Evolutionary conservation across 2,888 invertebrate genomes (phyloP).

Genomic region (Drosophila sordidula): DNA sequence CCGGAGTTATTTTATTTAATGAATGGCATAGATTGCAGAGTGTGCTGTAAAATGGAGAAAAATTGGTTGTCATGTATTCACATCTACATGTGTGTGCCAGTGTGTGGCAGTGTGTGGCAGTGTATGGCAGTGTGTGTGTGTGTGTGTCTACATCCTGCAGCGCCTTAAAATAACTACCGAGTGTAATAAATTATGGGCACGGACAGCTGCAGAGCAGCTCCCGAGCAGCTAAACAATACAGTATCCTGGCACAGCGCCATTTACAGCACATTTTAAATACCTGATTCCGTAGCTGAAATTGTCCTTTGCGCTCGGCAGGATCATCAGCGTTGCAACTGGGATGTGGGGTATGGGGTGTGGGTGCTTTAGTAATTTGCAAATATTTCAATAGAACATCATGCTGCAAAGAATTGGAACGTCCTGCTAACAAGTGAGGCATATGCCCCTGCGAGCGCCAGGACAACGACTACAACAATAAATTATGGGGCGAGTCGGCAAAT

Average conservation of each 20-base stretch:
- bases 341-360: slow-evolving; percentile 12
- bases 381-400: slow-evolving; percentile 76
- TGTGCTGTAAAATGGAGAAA: slow-evolving; percentile 42
- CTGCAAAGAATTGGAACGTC: slow-evolving; percentile 26
- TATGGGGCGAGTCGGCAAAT: slow-evolving; percentile 59
- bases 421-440: slow-evolving; percentile 56
- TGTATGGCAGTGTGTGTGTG: slow-evolving; percentile 15
- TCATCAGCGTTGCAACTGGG: slow-evolving; percentile 50
- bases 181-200: slow-evolving; percentile 72
- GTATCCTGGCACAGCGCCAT: slow-evolving; percentile 56
- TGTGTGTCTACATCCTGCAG: slow-evolving; percentile 44
- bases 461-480: slow-evolving; percentile 68
- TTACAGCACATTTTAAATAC: slow-evolving; percentile 72
- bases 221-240: slow-evolving; percentile 40
- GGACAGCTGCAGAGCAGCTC: slow-evolving; percentile 54
- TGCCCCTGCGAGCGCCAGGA: slow-evolving; percentile 31
- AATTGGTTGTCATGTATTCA: slow-evolving; percentile 45
- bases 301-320: slow-evolving; percentile 58
- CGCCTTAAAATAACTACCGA: slow-evolving; percentile 72
- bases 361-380: slow-evolving; percentile 74
- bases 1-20: slow-evolving; percentile 76
- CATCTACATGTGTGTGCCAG: slow-evolving; percentile 2
- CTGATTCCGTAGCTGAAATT: slow-evolving; percentile 64
- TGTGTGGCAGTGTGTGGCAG: background rate
- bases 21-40: slow-evolving; percentile 57